Evolutionary conservation across 2,888 invertebrate species (phyloP), one percentile per base, ranked within the genome.

Genomic region (Drosophila crucigera): DNA sequence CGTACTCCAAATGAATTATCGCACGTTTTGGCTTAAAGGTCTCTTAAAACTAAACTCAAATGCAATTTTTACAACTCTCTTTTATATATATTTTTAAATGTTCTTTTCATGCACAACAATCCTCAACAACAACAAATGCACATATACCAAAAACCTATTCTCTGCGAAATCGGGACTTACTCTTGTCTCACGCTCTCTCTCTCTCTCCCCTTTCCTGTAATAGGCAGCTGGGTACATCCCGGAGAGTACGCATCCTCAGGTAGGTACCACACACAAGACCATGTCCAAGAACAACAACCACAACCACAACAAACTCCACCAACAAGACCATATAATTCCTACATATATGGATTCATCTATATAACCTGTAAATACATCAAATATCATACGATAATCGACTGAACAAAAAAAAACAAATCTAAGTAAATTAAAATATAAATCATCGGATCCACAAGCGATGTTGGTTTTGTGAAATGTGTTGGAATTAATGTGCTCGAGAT

Each of bases 171-270:
- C 54, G 63, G 69, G 37, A 66, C 58, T 50, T 59, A 35, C 53
- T 54, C 39, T 54, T 73, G 47, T 71, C 37, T 71, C 49, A 47
- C 39, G n/a, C 43, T 47, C 28, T 60, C 25, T 49, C 49, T 62
- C 47, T 66, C 33, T 60, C 37, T 52, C 62, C 39, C 28, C 9
- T 56, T 58, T 50, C 35, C 70, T 22, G 41, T 31, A 50, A 61
- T 80, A 93, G 98, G 99, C 92, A 97, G 97, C 94, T 98, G 98
- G 97, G 99, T 99, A 80, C 99, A 99, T 94, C 99, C 99, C 83
- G 99, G 99, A 91, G 99, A 99, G 94, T 99, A 99, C 94, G 99
- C 99, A 76, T 99, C 99, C 82, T 99, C 99, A 94, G 99, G 99
- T 99, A 96, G 92, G 92, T 93, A 90, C 90, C 91, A 84, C 73